phyloP scores from a whole-genome alignment of 1,140 invertebrate genomes.

The Leptopilina boulardi region DNA sequence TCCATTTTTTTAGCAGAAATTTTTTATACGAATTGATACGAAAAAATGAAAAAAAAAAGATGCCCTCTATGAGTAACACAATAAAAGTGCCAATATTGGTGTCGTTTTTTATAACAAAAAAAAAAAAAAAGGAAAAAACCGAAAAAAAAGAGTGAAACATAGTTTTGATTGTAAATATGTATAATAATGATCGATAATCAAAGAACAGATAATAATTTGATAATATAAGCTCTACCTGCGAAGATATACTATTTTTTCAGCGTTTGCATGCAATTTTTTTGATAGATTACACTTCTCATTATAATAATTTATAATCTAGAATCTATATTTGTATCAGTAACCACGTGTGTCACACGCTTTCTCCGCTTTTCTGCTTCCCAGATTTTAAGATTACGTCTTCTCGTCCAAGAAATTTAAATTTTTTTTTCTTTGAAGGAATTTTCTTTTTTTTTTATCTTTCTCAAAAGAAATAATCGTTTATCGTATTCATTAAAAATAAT shows the following conservation, averaged over 20 bases:
- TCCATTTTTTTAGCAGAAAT: no score
- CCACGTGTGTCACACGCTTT: conserved; percentile 17
- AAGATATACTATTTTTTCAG: conserved; percentile 30
- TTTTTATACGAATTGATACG: no score
- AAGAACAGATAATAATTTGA: conserved; percentile 28
- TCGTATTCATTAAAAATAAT: no score
- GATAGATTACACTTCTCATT: background rate
- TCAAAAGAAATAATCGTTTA: no score
- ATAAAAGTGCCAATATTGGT: conserved; percentile 22
- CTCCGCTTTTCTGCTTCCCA: conserved; percentile 13
- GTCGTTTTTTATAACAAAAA: background rate
- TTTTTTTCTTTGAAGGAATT: background rate
- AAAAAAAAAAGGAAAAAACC: background rate
- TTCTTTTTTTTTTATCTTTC: no score
- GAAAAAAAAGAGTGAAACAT: background rate
- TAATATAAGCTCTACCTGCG: conserved; percentile 26
- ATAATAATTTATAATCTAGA: background rate
- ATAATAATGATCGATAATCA: background rate
- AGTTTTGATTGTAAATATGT: conserved; percentile 14
- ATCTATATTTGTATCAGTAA: background rate
- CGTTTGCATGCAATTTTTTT: conserved; percentile 23
- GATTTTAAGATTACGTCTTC: background rate
- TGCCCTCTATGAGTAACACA: conserved; percentile 8
- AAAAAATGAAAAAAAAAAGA: background rate
- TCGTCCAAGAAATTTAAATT: background rate